phyloP scores from a whole-genome alignment of 35 echinoderm and acorn worm species.

The Patiria miniata region DNA sequence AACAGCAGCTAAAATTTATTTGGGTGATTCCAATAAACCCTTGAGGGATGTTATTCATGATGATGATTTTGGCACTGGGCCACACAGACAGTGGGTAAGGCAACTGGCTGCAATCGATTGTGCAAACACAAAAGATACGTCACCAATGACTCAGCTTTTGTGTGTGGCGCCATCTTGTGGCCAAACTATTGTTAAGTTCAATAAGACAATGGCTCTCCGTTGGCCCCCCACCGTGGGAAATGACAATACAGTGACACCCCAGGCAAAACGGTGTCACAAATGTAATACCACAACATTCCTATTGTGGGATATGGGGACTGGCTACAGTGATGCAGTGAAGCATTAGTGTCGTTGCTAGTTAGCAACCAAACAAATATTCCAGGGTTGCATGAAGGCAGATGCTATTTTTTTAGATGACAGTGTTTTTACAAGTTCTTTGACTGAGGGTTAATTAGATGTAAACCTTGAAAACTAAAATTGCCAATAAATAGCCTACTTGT shows the following conservation, averaged over 20 bases:
- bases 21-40: neutral
- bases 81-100: too few relatives aligned
- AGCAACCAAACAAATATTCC: too few relatives aligned
- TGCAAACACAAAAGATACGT: slow-evolving; percentile 9
- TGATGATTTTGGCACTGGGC: too few relatives aligned
- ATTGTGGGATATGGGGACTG: neutral
- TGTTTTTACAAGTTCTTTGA: too few relatives aligned
- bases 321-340: too few relatives aligned
- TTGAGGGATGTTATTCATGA: neutral
- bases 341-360: too few relatives aligned
- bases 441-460: too few relatives aligned
- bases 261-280: neutral
- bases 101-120: neutral
- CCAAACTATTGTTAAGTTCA: neutral
- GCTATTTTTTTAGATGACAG: too few relatives aligned
- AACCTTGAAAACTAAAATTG: too few relatives aligned
- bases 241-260: neutral
- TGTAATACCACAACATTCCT: neutral
- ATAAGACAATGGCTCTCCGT: neutral
- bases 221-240: slow-evolving; percentile 22
- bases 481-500: too few relatives aligned
- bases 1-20: too few relatives aligned
- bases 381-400: too few relatives aligned
- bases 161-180: neutral
- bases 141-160: slow-evolving; percentile 3